Percentiles rank a stretch among this genome's conserved stretches.
Conservation (phyloP, 2,888 invertebrate genomes). For the Heteromyza rotundicornis region DNA sequence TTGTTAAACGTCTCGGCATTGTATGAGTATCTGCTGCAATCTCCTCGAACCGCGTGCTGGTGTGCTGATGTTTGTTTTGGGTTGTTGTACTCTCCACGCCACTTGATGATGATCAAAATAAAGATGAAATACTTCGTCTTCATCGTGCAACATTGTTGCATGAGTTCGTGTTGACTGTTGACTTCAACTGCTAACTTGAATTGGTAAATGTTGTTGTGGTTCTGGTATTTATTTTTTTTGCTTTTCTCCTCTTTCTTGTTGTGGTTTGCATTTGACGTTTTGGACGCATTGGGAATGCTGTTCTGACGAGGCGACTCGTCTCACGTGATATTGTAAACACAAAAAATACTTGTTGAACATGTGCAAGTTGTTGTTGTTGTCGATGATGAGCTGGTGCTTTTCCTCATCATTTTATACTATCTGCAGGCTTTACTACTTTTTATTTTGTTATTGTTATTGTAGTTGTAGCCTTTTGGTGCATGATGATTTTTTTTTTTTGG, state of each 20-base stretch:
- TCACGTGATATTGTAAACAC: conserved; percentile 6
- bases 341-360: not conserved
- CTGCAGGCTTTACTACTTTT: too few species aligned
- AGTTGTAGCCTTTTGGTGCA: too few species aligned
- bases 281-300: not conserved
- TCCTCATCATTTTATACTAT: too few species aligned
- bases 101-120: not conserved
- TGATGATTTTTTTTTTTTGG: not conserved
- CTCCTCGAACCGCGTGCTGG: too few species aligned
- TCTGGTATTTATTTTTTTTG: not conserved
- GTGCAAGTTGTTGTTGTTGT: conserved; percentile 1
- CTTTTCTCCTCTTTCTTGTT: not conserved
- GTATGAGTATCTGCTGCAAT: too few species aligned
- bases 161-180: not conserved
- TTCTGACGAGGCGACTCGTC: not conserved
- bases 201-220: not conserved
- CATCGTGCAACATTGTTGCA: conserved; percentile 1
- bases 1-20: too few species aligned
- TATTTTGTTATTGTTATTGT: not conserved
- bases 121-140: not conserved
- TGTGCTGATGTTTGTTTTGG: not conserved
- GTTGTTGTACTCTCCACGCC: not conserved
- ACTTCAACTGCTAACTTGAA: conserved; percentile 5
- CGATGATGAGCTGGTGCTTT: too few species aligned
- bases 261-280: not conserved